Evolutionary conservation across 1,140 invertebrate species (phyloP), one percentile per base, ranked within the genome.

Genomic region (Leptonema lineaticorne): DNA sequence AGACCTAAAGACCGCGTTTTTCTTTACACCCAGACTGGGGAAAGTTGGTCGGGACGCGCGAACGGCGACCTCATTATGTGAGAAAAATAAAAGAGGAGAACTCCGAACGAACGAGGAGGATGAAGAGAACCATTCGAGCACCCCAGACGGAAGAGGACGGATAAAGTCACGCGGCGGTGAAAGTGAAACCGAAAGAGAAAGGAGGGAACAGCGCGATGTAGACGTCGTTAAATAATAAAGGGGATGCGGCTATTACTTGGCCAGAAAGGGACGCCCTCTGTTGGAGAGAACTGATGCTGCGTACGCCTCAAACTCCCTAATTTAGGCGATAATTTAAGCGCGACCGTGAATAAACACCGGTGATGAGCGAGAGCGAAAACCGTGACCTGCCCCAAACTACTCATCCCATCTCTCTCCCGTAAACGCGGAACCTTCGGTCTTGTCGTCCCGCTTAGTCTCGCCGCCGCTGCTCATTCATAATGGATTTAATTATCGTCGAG

Each of bases 401-500:
- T 53, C 14, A 26, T 14, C 24, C 27, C 18, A 30, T 68, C 63
- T 66, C 24, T 7, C 37, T 41, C 20, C 26, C 1, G 0, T 18
- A 50, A n/a, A 8, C 1, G 8, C 5, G 6, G 46, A 24, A 2
- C 1, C n/a, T n/a, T n/a, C n/a, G n/a, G n/a, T n/a, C 22, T 18
- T 56, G 18, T 41, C 57, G 59, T 22, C 9, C 2, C 64, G 22
- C 60, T 29, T 46, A 56, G 20, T n/a, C 56, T 45, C 57, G 57
- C 48, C 11, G 24, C 16, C 48, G 16, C 30, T 48, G 66, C 65
- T 56, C 71, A 68, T 69, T 73, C 71, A 69, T 73, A 73, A 73
- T 73, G 71, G 71, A 73, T 69, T 73, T 73, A 73, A 73, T 73
- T 73, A 73, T 69, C 68, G 65, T 68, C 30, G 41, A 37, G 67